Base-by-base conservation (phyloP, 1,140 invertebrate species). In the Ylistrum balloti region DNA sequence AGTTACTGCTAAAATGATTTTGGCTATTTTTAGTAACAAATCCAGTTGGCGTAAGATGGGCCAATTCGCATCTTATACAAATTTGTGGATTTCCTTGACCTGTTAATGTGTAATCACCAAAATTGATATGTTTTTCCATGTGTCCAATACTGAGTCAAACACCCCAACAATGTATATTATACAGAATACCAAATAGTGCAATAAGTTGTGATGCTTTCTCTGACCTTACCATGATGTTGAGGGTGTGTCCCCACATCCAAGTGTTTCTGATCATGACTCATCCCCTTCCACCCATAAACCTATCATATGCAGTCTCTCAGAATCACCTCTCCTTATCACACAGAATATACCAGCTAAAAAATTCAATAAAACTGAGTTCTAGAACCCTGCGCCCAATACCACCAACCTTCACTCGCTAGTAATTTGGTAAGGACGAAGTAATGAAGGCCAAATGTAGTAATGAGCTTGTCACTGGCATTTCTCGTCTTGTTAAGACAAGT, bases 211-310 rank as follows among this genome's bases (percentile, higher is more conserved):
- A 45, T 45, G 41, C 0, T 45, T 45, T 45, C 41, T 45, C 0
- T 1, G 41, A 17, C 17, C 17, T 0, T 45, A 45, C 35, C 35
- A 38, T 38, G 35, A n/a, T n/a, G n/a, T 38, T 38, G 35, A 28
- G 56, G 56, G 56, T 74, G 56, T 74, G 56, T 74, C 56, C 56
- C 17, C 3, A 11, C 20, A 28, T 28, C 56, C 56, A 74, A 74
- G 28, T 28, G 56, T 74, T 48, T n/a, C 56, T 74, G 56, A 74
- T 74, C 17, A 74, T 74, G 56, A 74, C 56, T 74, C 56, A 74
- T n/a, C 56, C 22, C 17, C 56, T 74, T 74, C 56, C n/a, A 74
- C 56, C 56, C 56, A 74, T 74, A 74, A 74, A 74, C 5, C n/a
- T 74, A 74, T 7, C 41, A 28, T 28, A n/a, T n/a, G 22, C 28